A percentile compares a stretch with the other conserved stretches of the same genome.
phyloP scores from a whole-genome alignment of 2,888 invertebrate genomes.

The Tetramorium bicarinatum region DNA sequence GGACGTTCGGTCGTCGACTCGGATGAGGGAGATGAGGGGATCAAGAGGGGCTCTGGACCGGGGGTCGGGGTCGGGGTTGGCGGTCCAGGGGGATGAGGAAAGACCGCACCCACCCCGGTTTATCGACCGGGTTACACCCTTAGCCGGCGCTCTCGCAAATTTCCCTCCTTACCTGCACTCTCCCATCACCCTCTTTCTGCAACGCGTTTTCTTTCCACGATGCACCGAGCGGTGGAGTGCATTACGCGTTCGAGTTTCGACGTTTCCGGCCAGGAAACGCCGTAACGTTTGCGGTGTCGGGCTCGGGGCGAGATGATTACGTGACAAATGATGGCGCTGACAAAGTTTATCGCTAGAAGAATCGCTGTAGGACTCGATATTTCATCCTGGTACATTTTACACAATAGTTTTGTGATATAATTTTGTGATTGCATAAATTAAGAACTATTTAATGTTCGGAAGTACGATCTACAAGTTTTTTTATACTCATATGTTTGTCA shows the following conservation, averaged over 20 bases:
- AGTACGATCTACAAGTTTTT: neutral
- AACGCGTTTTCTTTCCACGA: slow-evolving; percentile 30
- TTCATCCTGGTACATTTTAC: neutral
- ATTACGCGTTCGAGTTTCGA: slow-evolving; percentile 30
- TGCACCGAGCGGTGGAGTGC: slow-evolving; percentile 25
- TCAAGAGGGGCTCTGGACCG: slow-evolving; percentile 65
- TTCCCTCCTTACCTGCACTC: slow-evolving; percentile 74
- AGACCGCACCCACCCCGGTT: slow-evolving; percentile 83
- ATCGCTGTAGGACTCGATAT: neutral
- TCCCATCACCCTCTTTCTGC: slow-evolving; percentile 16
- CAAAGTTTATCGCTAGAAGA: slow-evolving; percentile 5
- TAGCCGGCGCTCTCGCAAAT: slow-evolving; percentile 77
- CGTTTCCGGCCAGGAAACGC: slow-evolving; percentile 5
- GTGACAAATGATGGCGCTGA: neutral
- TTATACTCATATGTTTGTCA: neutral
- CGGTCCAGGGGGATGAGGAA: slow-evolving; percentile 75
- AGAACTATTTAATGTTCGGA: neutral
- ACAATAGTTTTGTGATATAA: neutral
- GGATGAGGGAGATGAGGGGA: slow-evolving; percentile 37
- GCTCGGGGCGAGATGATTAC: neutral
- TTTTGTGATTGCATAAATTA: neutral
- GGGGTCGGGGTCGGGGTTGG: slow-evolving; percentile 73
- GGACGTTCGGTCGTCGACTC: slow-evolving; percentile 58
- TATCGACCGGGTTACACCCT: slow-evolving; percentile 83
- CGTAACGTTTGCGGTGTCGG: neutral